These are phyloP conservation scores for Stenolophus ochropezus DNA, from an alignment of 2,888 invertebrate species.

Conservation along the genomic window DNA sequence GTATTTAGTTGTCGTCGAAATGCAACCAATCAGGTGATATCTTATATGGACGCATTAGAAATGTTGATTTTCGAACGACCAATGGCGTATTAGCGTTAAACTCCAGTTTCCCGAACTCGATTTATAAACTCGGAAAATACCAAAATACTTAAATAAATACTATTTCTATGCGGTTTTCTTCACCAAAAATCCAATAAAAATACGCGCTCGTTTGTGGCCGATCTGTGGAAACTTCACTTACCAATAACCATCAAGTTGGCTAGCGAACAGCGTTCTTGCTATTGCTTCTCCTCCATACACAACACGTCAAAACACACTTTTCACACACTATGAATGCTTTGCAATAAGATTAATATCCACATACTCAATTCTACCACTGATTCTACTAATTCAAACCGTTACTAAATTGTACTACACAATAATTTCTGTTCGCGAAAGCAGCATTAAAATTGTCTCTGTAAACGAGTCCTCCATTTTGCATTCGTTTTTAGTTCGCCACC, in stretches of 20 bases:
- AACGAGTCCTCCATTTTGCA: conserved; percentile 74
- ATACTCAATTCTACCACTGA: conserved; percentile 50
- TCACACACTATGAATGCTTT: conserved; percentile 48
- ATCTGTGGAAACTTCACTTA: conserved; percentile 38
- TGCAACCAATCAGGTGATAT: conserved; percentile 74
- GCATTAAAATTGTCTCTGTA: conserved; percentile 70
- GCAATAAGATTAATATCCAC: conserved; percentile 52
- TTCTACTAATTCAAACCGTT: conserved; percentile 49
- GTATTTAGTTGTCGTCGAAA: conserved; percentile 72
- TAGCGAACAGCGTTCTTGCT: conserved; percentile 58
- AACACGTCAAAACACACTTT: conserved; percentile 54
- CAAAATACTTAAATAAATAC: conserved; percentile 20
- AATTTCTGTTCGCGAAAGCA: conserved; percentile 55
- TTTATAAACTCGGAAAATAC: conserved; percentile 40
- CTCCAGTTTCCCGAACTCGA: conserved; percentile 47
- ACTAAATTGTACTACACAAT: conserved; percentile 53
- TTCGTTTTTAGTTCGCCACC: conserved; percentile 72
- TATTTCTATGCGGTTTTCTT: neutral
- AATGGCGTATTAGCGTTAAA: conserved; percentile 69
- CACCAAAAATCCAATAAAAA: neutral
- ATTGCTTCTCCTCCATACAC: conserved; percentile 51
- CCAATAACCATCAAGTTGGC: conserved; percentile 59
- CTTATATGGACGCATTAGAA: conserved; percentile 71
- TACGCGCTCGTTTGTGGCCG: neutral
- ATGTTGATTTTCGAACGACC: conserved; percentile 73